Evolutionary conservation across 2,113 vertebrate species (phyloP).

Genomic region (Pagrus major): DNA sequence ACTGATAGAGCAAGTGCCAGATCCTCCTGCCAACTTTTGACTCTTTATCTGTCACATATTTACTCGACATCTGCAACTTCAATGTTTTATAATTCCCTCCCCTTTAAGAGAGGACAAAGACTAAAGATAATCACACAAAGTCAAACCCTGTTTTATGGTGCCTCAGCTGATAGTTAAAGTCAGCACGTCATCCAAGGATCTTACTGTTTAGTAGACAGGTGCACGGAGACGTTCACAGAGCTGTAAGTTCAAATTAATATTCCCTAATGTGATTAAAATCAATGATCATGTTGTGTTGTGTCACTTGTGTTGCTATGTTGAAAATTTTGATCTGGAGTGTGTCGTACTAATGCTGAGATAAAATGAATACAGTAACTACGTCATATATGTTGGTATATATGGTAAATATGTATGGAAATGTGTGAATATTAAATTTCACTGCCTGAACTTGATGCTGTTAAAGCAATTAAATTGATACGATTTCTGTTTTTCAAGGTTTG

Average conservation of each 20-base stretch:
- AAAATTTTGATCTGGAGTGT: background rate
- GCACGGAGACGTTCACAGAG: constrained; percentile 13
- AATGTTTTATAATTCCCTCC: background rate
- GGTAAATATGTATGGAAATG: background rate
- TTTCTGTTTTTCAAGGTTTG: constrained; percentile 62
- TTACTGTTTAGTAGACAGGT: background rate
- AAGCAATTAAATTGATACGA: background rate
- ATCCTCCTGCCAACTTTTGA: background rate
- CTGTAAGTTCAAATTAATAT: constrained; percentile 25
- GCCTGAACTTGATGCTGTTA: background rate
- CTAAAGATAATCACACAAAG: constrained; percentile 32
- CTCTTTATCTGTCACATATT: background rate
- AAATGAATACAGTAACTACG: background rate
- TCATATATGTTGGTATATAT: background rate
- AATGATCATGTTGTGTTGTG: background rate
- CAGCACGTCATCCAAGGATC: constrained; percentile 18
- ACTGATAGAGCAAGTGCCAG: background rate
- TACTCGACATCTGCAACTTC: background rate
- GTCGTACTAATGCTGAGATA: background rate
- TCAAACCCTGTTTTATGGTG: constrained; percentile 57
- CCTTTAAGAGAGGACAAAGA: constrained; percentile 51
- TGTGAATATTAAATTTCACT: background rate
- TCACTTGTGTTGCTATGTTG: background rate
- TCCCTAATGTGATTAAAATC: background rate
- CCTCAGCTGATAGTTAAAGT: constrained; percentile 17